A percentile compares a stretch with the other conserved stretches of the same genome.
These are phyloP conservation scores for Corythoichthys haematopterus DNA, from an alignment of 2,113 vertebrate species.

Conservation along the genomic window DNA sequence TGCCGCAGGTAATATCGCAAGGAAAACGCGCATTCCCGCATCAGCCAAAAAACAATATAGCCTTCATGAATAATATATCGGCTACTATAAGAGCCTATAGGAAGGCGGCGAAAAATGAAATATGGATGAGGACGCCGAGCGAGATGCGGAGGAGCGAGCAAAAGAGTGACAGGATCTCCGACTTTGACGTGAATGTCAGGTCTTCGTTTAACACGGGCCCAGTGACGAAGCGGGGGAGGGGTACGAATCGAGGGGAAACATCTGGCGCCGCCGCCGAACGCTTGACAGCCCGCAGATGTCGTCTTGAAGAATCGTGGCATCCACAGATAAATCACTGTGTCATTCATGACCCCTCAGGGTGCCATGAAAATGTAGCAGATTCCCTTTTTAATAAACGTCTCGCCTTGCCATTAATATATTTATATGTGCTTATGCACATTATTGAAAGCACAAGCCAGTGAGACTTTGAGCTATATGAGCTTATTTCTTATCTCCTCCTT, in stretches of 20 bases:
- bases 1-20: slow-evolving; percentile 31
- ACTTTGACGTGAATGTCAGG: background rate
- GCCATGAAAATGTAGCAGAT: slow-evolving; percentile 36
- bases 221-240: background rate
- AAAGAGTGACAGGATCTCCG: slow-evolving; percentile 4
- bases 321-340: slow-evolving; percentile 38
- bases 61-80: slow-evolving; percentile 50
- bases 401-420: slow-evolving; percentile 57
- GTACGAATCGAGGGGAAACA: slow-evolving; percentile 8
- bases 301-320: slow-evolving; percentile 20
- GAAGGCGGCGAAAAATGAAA: slow-evolving; percentile 30
- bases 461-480: slow-evolving; percentile 70
- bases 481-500: slow-evolving; percentile 64
- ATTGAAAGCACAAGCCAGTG: slow-evolving; percentile 57
- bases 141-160: too few species aligned
- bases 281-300: slow-evolving; percentile 40
- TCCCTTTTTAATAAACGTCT: slow-evolving; percentile 52
- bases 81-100: slow-evolving; percentile 35
- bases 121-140: slow-evolving; percentile 9
- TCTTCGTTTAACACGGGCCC: slow-evolving; percentile 18
- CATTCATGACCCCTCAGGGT: slow-evolving; percentile 45
- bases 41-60: slow-evolving; percentile 48
- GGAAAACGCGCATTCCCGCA: slow-evolving; percentile 33
- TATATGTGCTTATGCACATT: slow-evolving; percentile 55
- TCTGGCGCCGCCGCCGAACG: slow-evolving; percentile 22